These are phyloP conservation scores for Helicoverpa zea DNA, from an alignment of 1,140 invertebrate species.

Conservation along the genomic window DNA sequence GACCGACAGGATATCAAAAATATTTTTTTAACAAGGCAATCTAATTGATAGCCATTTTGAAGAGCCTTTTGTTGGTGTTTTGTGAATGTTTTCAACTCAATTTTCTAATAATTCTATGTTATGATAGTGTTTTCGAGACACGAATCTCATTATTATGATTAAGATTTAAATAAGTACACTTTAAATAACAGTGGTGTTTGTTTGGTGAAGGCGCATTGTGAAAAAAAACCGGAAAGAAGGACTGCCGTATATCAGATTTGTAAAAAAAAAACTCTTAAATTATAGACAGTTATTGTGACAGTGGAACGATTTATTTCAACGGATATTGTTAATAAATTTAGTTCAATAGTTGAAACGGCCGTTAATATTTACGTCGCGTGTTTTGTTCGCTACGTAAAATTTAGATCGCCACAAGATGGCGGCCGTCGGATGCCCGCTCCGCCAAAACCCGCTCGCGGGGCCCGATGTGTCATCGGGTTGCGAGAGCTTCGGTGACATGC, in stretches of 20 bases:
- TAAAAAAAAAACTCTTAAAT: constrained; percentile 53
- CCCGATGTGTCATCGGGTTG: constrained; percentile 82
- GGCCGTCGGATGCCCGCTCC: constrained; percentile 81
- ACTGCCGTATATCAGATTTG: constrained; percentile 70
- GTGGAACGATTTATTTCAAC: constrained; percentile 57
- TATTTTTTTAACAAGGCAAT: constrained; percentile 84
- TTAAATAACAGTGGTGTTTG: constrained; percentile 72
- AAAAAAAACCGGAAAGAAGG: constrained; percentile 84
- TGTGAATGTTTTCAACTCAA: constrained; percentile 85
- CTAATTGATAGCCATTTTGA: constrained; percentile 86
- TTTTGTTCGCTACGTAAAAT: constrained; percentile 83
- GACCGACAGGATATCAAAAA: constrained; percentile 84
- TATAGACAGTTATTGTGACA: constrained; percentile 59
- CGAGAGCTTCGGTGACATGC: constrained; percentile 72
- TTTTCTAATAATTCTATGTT: constrained; percentile 72
- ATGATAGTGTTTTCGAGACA: constrained; percentile 63
- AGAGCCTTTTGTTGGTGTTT: constrained; percentile 87
- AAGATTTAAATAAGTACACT: constrained; percentile 57
- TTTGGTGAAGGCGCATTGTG: constrained; percentile 80
- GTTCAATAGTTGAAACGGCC: constrained; percentile 55
- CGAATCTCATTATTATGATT: constrained; percentile 58
- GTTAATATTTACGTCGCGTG: constrained; percentile 80
- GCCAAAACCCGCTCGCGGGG: constrained; percentile 82
- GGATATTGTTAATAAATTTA: constrained; percentile 43
- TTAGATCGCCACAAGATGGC: constrained; percentile 85